These are phyloP conservation scores for Epinotia nisella DNA, from an alignment of 2,888 invertebrate genomes.

Conservation along the genomic window DNA sequence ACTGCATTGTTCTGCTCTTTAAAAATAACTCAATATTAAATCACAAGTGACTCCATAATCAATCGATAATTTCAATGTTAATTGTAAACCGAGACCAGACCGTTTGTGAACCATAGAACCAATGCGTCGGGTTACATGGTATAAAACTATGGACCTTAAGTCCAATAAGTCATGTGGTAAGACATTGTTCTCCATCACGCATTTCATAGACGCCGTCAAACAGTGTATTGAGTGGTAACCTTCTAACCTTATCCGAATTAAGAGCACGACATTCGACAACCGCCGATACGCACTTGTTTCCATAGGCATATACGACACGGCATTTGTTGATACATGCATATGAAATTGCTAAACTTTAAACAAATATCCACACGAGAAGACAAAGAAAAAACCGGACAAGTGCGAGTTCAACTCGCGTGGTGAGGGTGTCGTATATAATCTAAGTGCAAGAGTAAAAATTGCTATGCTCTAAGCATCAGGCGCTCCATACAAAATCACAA, in stretches of 20 bases:
- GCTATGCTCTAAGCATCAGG: no score
- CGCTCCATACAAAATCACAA: no score
- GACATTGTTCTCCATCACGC: constrained; percentile 62
- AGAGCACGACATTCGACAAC: constrained; percentile 63
- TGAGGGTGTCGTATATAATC: no score
- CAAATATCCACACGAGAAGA: no score
- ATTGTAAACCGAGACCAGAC: constrained; percentile 46
- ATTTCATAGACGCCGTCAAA: constrained; percentile 53
- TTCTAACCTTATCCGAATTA: constrained; percentile 72
- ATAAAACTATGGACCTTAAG: constrained; percentile 1
- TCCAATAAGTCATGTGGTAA: constrained; percentile 3
- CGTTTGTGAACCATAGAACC: constrained; percentile 27
- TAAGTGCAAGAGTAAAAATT: no score
- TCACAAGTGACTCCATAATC: constrained; percentile 51
- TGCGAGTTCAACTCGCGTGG: no score
- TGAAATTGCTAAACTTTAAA: no score
- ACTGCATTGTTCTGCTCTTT: neutral
- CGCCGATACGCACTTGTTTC: constrained; percentile 50
- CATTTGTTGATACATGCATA: neutral
- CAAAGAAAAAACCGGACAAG: no score
- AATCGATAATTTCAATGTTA: constrained; percentile 56
- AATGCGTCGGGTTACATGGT: neutral
- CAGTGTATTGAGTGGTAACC: constrained; percentile 63
- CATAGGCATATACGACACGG: constrained; percentile 48
- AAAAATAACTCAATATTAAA: neutral